phyloP scores from a whole-genome alignment of 2,888 invertebrate genomes.

The Drosophila colorata region DNA sequence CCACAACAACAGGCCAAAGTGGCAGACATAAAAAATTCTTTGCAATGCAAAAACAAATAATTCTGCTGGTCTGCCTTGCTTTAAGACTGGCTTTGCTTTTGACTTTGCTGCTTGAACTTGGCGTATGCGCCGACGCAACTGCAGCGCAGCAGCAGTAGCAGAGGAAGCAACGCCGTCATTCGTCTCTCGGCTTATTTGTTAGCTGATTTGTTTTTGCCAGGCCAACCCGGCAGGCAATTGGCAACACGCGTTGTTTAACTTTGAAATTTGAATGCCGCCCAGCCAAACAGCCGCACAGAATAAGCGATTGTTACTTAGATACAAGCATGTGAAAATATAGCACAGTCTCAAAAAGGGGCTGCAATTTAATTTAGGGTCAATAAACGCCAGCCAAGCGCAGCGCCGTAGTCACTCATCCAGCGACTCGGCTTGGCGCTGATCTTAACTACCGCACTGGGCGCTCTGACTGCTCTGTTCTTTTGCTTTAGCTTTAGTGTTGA shows the following conservation, averaged over 20 bases:
- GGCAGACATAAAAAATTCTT: constrained; percentile 37
- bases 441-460: constrained; percentile 26
- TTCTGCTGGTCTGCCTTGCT: background rate
- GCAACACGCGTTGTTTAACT: constrained; percentile 59
- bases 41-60: constrained; percentile 32
- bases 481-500: constrained; percentile 1
- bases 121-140: constrained; percentile 46
- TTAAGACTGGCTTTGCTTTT: constrained; percentile 36
- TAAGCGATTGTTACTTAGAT: constrained; percentile 55
- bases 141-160: constrained; percentile 14
- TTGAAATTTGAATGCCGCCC: constrained; percentile 64
- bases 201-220: constrained; percentile 43
- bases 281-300: constrained; percentile 29
- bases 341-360: constrained; percentile 14
- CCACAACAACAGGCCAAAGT: constrained; percentile 32
- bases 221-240: constrained; percentile 17
- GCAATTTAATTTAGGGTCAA: constrained; percentile 78
- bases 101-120: constrained; percentile 73
- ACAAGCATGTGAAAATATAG: constrained; percentile 42
- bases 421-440: constrained; percentile 33
- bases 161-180: constrained; percentile 7
- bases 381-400: constrained; percentile 71
- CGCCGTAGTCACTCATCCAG: constrained; percentile 52
- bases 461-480: constrained; percentile 4
- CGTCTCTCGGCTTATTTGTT: constrained; percentile 40